These are phyloP conservation scores for Arnoldichthys spilopterus DNA, from an alignment of 2,797 vertebrate species.

Conservation along the genomic window DNA sequence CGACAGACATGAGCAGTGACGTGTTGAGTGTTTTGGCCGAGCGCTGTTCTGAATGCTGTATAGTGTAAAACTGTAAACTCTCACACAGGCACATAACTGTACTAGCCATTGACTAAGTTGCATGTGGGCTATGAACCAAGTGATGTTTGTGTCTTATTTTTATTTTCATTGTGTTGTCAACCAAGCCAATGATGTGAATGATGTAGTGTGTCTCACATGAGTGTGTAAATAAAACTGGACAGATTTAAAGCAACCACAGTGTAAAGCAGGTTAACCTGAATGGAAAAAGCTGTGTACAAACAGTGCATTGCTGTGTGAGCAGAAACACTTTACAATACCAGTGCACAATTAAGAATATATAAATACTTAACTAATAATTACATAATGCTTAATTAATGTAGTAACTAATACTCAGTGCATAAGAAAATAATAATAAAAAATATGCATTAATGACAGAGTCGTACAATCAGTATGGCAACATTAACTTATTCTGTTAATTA, in stretches of 20 bases:
- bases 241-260: constrained; percentile 9
- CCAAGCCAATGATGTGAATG: constrained; percentile 50
- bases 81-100: constrained; percentile 37
- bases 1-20: background rate
- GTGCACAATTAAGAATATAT: too few species aligned
- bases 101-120: constrained; percentile 60
- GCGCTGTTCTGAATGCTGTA: constrained; percentile 22
- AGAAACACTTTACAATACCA: too few species aligned
- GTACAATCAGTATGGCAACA: too few species aligned
- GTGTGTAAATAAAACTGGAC: constrained; percentile 52
- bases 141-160: constrained; percentile 48
- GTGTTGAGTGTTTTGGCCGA: constrained; percentile 7
- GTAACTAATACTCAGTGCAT: too few species aligned
- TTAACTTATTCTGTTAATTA: too few species aligned
- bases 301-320: constrained; percentile 14
- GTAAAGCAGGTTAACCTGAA: constrained; percentile 1
- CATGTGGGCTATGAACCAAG: constrained; percentile 69
- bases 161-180: constrained; percentile 55
- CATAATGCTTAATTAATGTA: too few species aligned
- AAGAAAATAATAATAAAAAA: too few species aligned
- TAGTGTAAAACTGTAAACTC: constrained; percentile 39
- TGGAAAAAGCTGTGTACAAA: constrained; percentile 8
- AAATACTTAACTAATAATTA: too few species aligned
- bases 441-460: too few species aligned
- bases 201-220: constrained; percentile 41